Evolutionary conservation across 2,888 invertebrate species (phyloP), one percentile per base, ranked within the genome.

Genomic region (Ptychoptera contaminata): DNA sequence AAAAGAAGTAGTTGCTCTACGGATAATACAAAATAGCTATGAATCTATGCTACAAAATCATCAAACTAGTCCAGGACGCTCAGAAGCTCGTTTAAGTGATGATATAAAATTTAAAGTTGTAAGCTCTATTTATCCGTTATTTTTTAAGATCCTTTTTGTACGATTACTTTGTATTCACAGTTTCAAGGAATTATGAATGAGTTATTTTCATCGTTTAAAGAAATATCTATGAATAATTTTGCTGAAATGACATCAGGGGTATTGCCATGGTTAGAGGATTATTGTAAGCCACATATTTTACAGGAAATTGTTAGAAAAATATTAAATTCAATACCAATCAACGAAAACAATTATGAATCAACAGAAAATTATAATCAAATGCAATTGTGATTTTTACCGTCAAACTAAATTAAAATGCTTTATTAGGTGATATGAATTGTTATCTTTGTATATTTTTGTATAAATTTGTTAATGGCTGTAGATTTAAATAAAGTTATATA

Each of bases 81-180:
- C 85, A 42, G 88, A 90, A 60, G 83, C 83, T 56, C 77, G 90
- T 54, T 77, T 97, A 38, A 87, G 92, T 0, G 94, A 96, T 64
- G 91, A 94, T 64, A 81, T 90, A 37, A 96, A 96, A 67, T 96
- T 96, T 67, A 84, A 90, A 75, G 88, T 96, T 71, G 92, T 93
- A 70, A 70, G 77, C 70, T 37, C 31, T 39, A 40, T 23, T 23
- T 23, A 23, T 23, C 23, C 23, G 4, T 5, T 23, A 23, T 23
- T 5, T 23, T 23, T 7, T n/a, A n/a, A n/a, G 23, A 23, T 23
- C 7, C 23, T 5, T 23, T 23, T 23, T 23, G n/a, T n/a, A n/a
- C n/a, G n/a, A n/a, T n/a, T n/a, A n/a, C n/a, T 23, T 41, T 32
- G 30, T 37, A 8, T 35, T 56, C 67, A 49, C 56, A 92, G 91